Conservation (phyloP, 2,888 invertebrate species). For the Acleris emargana region DNA sequence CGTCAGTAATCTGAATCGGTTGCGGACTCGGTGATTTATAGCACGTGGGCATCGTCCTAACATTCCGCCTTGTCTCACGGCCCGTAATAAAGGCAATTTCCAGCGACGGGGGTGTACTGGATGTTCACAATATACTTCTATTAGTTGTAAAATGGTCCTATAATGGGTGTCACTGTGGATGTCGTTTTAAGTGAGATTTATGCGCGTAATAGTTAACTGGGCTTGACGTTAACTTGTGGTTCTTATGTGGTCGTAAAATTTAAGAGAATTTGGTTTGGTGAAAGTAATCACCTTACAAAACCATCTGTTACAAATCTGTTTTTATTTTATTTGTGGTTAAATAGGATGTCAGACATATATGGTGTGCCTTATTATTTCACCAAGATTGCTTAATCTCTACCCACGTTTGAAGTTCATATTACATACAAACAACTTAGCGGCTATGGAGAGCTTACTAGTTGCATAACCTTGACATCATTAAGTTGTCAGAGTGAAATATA, state of each 20-base stretch:
- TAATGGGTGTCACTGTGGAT: conserved; percentile 42
- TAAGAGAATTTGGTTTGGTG: background rate
- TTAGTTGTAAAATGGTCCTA: conserved; percentile 42
- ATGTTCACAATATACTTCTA: conserved; percentile 45
- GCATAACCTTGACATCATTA: conserved; percentile 11
- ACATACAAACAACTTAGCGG: conserved; percentile 8
- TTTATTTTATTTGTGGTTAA: background rate
- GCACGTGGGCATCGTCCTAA: conserved; percentile 60
- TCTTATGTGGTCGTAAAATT: conserved; percentile 4
- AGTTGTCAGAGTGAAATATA: conserved; percentile 9
- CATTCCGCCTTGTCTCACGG: conserved; percentile 64
- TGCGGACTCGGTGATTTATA: conserved; percentile 76
- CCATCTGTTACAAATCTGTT: background rate
- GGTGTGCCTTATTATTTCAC: background rate
- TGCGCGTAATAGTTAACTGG: conserved; percentile 16
- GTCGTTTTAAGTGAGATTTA: conserved; percentile 41
- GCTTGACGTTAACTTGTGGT: conserved; percentile 12
- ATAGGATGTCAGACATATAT: background rate
- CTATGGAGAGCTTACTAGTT: conserved; percentile 8
- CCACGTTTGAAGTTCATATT: background rate
- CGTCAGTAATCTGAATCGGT: conserved; percentile 75
- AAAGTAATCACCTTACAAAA: background rate
- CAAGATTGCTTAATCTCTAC: conserved; percentile 7
- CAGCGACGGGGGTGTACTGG: conserved; percentile 51
- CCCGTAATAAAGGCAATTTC: conserved; percentile 72